A percentile compares a stretch with the other conserved stretches of the same genome.
These are phyloP conservation scores for Aptenodytes patagonicus DNA, from an alignment of 2,113 vertebrate genomes.

Conservation along the genomic window DNA sequence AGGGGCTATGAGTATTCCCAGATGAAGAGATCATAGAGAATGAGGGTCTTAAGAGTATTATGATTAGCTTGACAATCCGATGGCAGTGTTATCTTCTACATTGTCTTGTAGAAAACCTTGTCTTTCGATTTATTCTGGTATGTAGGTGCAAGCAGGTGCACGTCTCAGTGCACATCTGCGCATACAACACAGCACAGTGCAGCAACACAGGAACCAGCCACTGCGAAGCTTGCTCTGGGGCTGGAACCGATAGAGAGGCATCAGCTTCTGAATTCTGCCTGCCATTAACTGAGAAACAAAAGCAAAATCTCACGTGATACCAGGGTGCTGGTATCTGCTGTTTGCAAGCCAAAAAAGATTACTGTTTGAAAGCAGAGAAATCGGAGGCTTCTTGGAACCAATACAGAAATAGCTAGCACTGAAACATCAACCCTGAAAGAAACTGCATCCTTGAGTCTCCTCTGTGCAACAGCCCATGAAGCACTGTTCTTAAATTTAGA, in stretches of 20 bases:
- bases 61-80: background rate
- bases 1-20: background rate
- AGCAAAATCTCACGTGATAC: background rate
- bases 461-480: background rate
- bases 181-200: background rate
- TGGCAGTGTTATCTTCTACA: fast-evolving
- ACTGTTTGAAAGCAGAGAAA: background rate
- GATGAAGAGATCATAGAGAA: background rate
- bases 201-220: background rate
- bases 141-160: background rate
- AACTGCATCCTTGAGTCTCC: background rate
- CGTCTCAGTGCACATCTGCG: fast-evolving
- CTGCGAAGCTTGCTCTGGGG: background rate
- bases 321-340: background rate
- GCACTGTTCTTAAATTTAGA: background rate
- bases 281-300: background rate
- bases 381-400: fast-evolving
- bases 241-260: fast-evolving
- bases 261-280: background rate
- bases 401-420: background rate
- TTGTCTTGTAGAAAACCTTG: background rate
- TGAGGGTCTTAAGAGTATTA: background rate
- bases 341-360: background rate
- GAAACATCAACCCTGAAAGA: background rate
- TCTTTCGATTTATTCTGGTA: background rate